Evolutionary conservation across 2,888 invertebrate species (phyloP).

Genomic region (Zonitis immaculata): DNA sequence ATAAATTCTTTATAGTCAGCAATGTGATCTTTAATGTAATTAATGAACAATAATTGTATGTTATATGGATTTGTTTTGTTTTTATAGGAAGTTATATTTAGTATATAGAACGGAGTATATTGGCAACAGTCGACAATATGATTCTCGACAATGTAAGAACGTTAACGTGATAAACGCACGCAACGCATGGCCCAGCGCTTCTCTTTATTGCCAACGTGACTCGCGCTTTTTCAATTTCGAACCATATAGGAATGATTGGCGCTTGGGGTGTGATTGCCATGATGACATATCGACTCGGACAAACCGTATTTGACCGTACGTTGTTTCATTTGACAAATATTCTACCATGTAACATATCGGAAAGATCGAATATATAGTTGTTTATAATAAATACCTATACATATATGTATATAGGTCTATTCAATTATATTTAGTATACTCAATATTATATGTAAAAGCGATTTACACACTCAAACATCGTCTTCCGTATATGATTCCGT

Average conservation of each 20-base stretch:
- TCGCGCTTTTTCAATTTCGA: slow-evolving; percentile 52
- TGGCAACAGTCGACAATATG: slow-evolving; percentile 27
- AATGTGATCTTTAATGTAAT: no score
- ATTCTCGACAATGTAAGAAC: slow-evolving; percentile 36
- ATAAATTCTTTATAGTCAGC: no score
- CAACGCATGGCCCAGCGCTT: slow-evolving; percentile 47
- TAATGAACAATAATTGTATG: no score
- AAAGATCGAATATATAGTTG: slow-evolving; percentile 21
- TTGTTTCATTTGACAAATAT: slow-evolving; percentile 42
- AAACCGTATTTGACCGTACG: slow-evolving; percentile 37
- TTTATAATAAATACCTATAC: slow-evolving; percentile 15
- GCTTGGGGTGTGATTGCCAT: slow-evolving; percentile 51
- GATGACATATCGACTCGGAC: slow-evolving; percentile 49
- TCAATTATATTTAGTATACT: not conserved
- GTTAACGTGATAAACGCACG: slow-evolving; percentile 47
- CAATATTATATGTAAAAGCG: slow-evolving; percentile 9
- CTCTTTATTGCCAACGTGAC: slow-evolving; percentile 51
- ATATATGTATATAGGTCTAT: not conserved
- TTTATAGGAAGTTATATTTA: no score
- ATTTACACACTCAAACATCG: slow-evolving; percentile 8
- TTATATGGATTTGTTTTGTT: no score
- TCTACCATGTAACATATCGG: slow-evolving; percentile 35
- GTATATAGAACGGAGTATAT: not conserved
- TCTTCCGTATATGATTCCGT: slow-evolving; percentile 5
- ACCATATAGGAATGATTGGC: slow-evolving; percentile 49